Percentiles rank a stretch among this genome's conserved stretches.
Conservation (phyloP, 2,113 vertebrate species). For the Poeciliopsis retropinna region DNA sequence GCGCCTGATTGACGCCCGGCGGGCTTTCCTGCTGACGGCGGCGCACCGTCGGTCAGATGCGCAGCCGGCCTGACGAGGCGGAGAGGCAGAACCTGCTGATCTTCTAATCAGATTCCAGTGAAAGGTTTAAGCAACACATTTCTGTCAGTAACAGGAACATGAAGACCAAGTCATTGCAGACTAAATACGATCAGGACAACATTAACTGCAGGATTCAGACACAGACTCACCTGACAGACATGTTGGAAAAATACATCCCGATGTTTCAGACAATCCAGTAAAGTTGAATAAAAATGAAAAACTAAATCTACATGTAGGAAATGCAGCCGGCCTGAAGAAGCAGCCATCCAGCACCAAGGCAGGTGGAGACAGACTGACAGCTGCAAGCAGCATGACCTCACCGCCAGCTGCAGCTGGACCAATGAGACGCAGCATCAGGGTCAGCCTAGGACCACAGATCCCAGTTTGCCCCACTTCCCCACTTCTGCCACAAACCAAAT, state of each 20-base stretch:
- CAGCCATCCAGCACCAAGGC: conserved; percentile 29
- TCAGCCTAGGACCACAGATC: conserved; percentile 55
- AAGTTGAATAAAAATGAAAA: neutral
- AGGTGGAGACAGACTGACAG: conserved; percentile 53
- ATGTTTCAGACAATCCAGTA: conserved; percentile 32
- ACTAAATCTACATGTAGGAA: conserved; percentile 6
- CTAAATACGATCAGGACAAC: neutral
- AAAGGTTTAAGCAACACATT: neutral
- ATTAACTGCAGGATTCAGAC: neutral
- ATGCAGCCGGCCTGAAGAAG: conserved; percentile 5
- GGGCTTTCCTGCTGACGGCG: conserved; percentile 63
- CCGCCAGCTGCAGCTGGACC: conserved; percentile 63
- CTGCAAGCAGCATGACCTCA: conserved; percentile 40
- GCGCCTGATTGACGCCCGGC: conserved; percentile 71
- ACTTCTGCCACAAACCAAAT: conserved; percentile 59
- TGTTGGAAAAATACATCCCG: neutral
- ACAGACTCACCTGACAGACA: conserved; percentile 43
- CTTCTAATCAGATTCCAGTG: neutral
- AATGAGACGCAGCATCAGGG: conserved; percentile 41
- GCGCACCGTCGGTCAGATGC: conserved; percentile 56
- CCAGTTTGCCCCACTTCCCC: conserved; percentile 66
- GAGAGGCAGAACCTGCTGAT: conserved; percentile 49
- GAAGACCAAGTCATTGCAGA: neutral
- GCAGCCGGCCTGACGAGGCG: conserved; percentile 54
- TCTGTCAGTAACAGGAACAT: neutral